These are phyloP conservation scores for Lepus americanus DNA, from an alignment of 2,113 vertebrate species.

Conservation along the genomic window DNA sequence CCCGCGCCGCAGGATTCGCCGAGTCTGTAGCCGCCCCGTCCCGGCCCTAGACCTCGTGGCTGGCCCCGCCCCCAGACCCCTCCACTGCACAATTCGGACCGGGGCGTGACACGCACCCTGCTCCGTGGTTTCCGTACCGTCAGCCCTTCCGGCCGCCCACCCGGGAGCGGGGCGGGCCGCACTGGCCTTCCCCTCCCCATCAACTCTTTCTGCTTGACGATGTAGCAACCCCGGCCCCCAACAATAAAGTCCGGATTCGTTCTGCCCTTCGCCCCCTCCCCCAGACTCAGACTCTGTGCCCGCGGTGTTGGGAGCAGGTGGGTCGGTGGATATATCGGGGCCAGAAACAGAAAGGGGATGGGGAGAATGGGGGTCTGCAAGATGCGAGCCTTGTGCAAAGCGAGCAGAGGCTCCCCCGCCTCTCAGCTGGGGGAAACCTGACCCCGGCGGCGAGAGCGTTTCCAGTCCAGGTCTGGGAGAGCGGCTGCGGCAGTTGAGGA, in stretches of 20 bases:
- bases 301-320: not conserved
- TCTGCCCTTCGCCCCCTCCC: constrained; percentile 71
- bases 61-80: constrained; percentile 65
- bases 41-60: constrained; percentile 69
- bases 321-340: not conserved
- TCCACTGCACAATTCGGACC: constrained; percentile 76
- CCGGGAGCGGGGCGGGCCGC: constrained; percentile 56
- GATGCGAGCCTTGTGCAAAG: not conserved
- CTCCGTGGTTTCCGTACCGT: constrained; percentile 68
- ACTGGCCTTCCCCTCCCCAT: constrained; percentile 66
- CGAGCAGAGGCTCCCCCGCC: not conserved
- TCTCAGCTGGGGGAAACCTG: not conserved
- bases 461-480: not conserved
- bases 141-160: constrained; percentile 60
- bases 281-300: constrained; percentile 56
- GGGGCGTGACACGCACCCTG: constrained; percentile 63
- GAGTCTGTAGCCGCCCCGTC: constrained; percentile 69
- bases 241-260: constrained; percentile 85
- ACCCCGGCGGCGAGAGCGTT: not conserved
- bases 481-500: not conserved
- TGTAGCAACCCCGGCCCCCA: constrained; percentile 78
- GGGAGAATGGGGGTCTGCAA: not conserved
- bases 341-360: not conserved
- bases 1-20: constrained; percentile 72
- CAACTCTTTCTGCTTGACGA: constrained; percentile 82